Evolutionary conservation across 2,797 vertebrate genomes (phyloP).

Genomic region (Chrysocyon brachyurus): DNA sequence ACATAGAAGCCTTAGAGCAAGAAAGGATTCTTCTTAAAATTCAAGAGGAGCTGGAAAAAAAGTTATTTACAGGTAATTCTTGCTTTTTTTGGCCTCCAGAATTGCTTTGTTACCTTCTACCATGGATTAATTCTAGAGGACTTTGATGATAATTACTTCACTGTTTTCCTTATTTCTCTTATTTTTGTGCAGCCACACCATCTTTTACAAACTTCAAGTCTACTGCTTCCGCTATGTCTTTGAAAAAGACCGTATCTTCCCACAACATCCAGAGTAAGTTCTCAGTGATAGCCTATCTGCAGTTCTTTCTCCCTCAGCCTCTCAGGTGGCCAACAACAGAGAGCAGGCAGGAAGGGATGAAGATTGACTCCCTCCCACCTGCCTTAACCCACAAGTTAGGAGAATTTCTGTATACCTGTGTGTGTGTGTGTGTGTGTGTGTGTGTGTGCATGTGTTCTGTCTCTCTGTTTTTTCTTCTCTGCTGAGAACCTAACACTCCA

Average conservation of each 20-base stretch:
- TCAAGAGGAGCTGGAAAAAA: slow-evolving; percentile 89
- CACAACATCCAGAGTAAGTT: slow-evolving; percentile 78
- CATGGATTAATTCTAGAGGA: neutral
- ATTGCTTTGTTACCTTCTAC: neutral
- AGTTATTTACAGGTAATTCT: slow-evolving; percentile 85
- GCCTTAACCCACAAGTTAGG: neutral
- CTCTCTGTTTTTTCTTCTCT: neutral
- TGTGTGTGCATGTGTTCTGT: neutral
- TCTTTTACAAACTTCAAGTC: slow-evolving; percentile 74
- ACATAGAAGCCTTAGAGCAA: slow-evolving; percentile 93
- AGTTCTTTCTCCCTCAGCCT: neutral
- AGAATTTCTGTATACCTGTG: neutral
- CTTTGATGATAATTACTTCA: neutral
- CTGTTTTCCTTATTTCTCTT: slow-evolving; percentile 57
- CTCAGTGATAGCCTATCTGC: neutral
- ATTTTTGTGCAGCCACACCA: slow-evolving; percentile 73
- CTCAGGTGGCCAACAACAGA: neutral
- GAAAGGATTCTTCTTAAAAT: slow-evolving; percentile 91
- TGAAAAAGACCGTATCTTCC: slow-evolving; percentile 71
- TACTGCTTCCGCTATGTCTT: slow-evolving; percentile 61
- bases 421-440: neutral
- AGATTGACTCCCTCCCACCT: neutral
- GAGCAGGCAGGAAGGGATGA: neutral
- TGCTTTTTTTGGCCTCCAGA: neutral
- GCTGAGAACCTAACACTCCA: neutral